Evolutionary conservation across 2,888 invertebrate genomes (phyloP).

Genomic region (Caenorhabditis imperialis): DNA sequence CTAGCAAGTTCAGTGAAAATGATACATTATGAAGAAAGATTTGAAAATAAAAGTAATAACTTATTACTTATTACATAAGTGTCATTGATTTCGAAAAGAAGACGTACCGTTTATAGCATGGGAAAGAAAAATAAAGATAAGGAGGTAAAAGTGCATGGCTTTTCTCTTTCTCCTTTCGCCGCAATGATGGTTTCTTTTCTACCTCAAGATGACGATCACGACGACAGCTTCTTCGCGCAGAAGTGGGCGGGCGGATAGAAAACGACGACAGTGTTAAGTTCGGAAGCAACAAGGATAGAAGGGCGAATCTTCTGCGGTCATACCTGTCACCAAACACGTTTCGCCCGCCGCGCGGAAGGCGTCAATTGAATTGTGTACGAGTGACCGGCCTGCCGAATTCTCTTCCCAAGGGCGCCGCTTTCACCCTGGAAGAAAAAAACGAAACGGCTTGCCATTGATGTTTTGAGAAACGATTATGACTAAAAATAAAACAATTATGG

Average conservation of each 20-base stretch:
- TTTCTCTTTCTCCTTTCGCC: slow-evolving; percentile 10
- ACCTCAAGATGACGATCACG: slow-evolving; percentile 21
- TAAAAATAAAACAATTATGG: too few species aligned
- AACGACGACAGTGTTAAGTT: slow-evolving; percentile 45
- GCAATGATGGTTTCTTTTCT: slow-evolving; percentile 8
- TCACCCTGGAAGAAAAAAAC: slow-evolving; percentile 13
- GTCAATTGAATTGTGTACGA: slow-evolving; percentile 43
- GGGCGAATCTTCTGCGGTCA: slow-evolving; percentile 37
- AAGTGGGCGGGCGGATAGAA: slow-evolving; percentile 26
- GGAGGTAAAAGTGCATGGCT: slow-evolving; percentile 43
- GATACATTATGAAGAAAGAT: not conserved
- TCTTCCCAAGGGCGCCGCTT: slow-evolving; percentile 11
- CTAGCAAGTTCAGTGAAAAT: not conserved
- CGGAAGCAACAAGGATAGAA: slow-evolving; percentile 26
- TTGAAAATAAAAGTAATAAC: slow-evolving; percentile 12
- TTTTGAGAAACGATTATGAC: not conserved
- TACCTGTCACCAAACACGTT: slow-evolving; percentile 53
- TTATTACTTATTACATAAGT: slow-evolving; percentile 16
- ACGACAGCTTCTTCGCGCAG: slow-evolving; percentile 15
- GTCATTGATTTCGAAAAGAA: not conserved
- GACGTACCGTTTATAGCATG: too few species aligned
- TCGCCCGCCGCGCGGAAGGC: slow-evolving; percentile 33
- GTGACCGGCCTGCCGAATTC: slow-evolving; percentile 43
- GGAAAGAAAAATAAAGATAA: slow-evolving; percentile 22
- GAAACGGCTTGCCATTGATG: slow-evolving; percentile 39